Conservation (phyloP, 2,888 invertebrate species). For the Troides helena region DNA sequence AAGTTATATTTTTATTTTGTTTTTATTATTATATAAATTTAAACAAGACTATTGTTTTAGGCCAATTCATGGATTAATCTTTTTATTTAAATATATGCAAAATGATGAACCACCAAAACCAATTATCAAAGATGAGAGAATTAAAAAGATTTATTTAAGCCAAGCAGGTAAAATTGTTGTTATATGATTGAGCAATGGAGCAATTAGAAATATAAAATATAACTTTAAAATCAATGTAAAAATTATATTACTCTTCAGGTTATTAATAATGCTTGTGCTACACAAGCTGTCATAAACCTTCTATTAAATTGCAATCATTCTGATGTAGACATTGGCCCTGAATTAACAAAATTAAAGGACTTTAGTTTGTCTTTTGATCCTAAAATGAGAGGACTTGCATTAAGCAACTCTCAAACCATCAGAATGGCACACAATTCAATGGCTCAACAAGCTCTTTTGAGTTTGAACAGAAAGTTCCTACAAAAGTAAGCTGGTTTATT, state of each 20-base stretch:
- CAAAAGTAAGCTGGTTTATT: slow-evolving; percentile 82
- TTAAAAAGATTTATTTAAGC: slow-evolving; percentile 98
- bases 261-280: slow-evolving; percentile 99
- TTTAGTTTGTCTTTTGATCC: slow-evolving; percentile 94
- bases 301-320: slow-evolving; percentile 93
- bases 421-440: slow-evolving; percentile 98
- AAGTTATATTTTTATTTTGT: slow-evolving; percentile 42
- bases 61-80: slow-evolving; percentile 98
- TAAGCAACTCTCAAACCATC: slow-evolving; percentile 97
- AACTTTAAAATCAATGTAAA: too few relatives aligned
- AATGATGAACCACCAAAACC: slow-evolving; percentile 89
- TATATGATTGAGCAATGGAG: neutral
- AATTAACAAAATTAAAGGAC: slow-evolving; percentile 87
- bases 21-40: neutral
- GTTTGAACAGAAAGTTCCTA: slow-evolving; percentile 86
- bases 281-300: slow-evolving; percentile 97
- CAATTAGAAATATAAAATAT: too few relatives aligned
- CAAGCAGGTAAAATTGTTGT: slow-evolving; percentile 86
- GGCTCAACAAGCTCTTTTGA: slow-evolving; percentile 96
- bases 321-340: slow-evolving; percentile 90
- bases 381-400: slow-evolving; percentile 93
- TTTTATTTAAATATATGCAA: slow-evolving; percentile 96
- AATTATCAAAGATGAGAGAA: slow-evolving; percentile 88
- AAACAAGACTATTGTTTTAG: slow-evolving; percentile 67
- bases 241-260: slow-evolving; percentile 77